phyloP scores from a whole-genome alignment of 2,797 vertebrate genomes.

The Fistularia commersonii region DNA sequence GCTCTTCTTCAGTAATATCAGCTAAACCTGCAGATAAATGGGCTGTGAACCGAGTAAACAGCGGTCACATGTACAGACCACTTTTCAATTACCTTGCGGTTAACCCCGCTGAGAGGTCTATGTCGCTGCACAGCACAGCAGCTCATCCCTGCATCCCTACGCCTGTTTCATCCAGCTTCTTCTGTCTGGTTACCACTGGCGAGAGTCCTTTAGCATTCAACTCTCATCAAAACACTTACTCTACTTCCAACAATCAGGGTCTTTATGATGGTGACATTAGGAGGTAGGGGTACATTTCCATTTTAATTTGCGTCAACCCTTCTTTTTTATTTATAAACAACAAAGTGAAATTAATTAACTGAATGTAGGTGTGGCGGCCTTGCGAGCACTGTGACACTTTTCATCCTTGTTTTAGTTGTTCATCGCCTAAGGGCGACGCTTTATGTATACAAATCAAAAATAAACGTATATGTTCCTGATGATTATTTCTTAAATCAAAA shows the following conservation, averaged over 20 bases:
- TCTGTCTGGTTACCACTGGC: neutral
- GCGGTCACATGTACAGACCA: slow-evolving; percentile 59
- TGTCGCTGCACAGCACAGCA: slow-evolving; percentile 31
- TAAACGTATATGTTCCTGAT: too few relatives aligned
- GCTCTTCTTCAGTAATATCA: slow-evolving; percentile 61
- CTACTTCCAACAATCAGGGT: neutral
- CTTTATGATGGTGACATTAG: too few relatives aligned
- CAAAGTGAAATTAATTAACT: too few relatives aligned
- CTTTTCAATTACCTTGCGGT: slow-evolving; percentile 71
- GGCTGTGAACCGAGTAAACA: slow-evolving; percentile 72
- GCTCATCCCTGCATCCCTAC: slow-evolving; percentile 32
- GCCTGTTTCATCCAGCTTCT: neutral
- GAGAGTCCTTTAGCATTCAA: neutral
- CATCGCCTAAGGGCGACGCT: too few relatives aligned
- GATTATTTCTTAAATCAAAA: too few relatives aligned
- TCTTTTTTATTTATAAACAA: too few relatives aligned
- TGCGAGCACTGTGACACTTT: too few relatives aligned
- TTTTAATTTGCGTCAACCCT: too few relatives aligned
- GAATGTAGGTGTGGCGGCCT: too few relatives aligned
- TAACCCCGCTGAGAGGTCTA: slow-evolving; percentile 61
- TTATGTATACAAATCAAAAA: too few relatives aligned
- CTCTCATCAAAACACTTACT: neutral
- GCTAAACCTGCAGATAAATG: slow-evolving; percentile 68
- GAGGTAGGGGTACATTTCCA: too few relatives aligned
- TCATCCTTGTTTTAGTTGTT: too few relatives aligned